Evolutionary conservation across 2,797 vertebrate species (phyloP), one percentile per base, ranked within the genome.

Genomic region (Darevskia mixta): DNA sequence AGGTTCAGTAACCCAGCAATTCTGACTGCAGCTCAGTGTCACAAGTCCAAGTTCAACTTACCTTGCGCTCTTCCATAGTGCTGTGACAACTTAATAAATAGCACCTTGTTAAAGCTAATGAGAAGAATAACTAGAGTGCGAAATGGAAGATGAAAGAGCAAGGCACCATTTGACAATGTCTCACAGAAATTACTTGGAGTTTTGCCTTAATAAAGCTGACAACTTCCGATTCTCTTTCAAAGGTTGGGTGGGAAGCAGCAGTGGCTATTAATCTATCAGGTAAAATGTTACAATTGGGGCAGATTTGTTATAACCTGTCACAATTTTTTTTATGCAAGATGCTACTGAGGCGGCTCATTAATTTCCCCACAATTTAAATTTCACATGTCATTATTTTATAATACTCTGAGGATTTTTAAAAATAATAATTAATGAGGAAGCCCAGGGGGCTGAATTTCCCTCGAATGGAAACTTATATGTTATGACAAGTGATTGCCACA

Each of bases 311-410:
- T 55, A 49, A 49, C n/a, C 49, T 55, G 66, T 83, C 69, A 69
- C 32, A 23, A n/a, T 49, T 83, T 55, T 83, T 55, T 25, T 55
- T 55, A 27, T 83, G 82, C 67, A n/a, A 83, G 82, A 27, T 71
- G 9, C 29, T 72, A 66, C 18, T 83, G n/a, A 49, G 27, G n/a
- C 32, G 29, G 45, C 43, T 72, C 69, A 83, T 73, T 73, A 83
- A 83, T 55, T 83, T 83, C 10, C 20, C 29, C 35, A 41, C 23
- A 7, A 49, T 66, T 72, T 72, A 32, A 72, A 69, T 83, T 49
- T 83, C 20, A 49, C 64, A 83, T 83, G 43, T 83, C 69, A 72
- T 41, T 49, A 49, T 83, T 83, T 83, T 32, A 79, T 79, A 55
- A 32, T 61, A 58, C 17, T 75, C 49, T 61, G 7, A 20, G 20